phyloP scores from a whole-genome alignment of 2,797 vertebrate genomes.

The Malacoctenus gilli region DNA sequence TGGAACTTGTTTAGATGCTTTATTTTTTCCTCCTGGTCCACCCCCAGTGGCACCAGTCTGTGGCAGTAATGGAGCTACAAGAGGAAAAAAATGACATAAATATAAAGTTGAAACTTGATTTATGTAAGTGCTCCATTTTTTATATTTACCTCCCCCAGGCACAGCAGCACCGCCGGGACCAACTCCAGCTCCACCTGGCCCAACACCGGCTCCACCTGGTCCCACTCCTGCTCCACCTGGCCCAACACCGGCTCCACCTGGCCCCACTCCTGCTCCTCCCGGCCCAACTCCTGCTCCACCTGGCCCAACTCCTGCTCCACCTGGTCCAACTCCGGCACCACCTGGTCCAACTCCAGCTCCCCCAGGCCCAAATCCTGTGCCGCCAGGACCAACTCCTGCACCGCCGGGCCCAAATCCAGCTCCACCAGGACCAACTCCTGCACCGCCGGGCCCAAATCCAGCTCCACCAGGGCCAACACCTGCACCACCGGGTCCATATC shows the following conservation, averaged over 20 bases:
- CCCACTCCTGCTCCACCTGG: conserved; percentile 44
- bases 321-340: conserved; percentile 25
- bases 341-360: conserved; percentile 38
- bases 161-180: conserved; percentile 32
- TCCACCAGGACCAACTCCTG: conserved; percentile 33
- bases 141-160: conserved; percentile 44
- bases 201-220: conserved; percentile 30
- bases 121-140: too few species aligned
- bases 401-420: conserved; percentile 44
- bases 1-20: conserved; percentile 77
- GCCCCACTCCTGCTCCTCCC: conserved; percentile 14
- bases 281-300: conserved; percentile 30
- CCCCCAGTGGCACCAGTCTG: conserved; percentile 64
- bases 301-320: conserved; percentile 30
- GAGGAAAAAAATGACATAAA: neutral
- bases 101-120: too few species aligned
- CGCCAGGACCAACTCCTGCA: conserved; percentile 3
- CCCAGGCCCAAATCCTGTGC: conserved; percentile 26
- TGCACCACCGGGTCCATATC: conserved; percentile 27
- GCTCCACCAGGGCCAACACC: conserved; percentile 41
- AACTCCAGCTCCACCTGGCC: conserved; percentile 34
- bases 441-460: conserved; percentile 38
- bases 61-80: conserved; percentile 60
- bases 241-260: conserved; percentile 25
- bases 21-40: conserved; percentile 67